Percentiles rank a stretch among this genome's conserved stretches.
Evolutionary conservation across 2,797 vertebrate species (phyloP).

Genomic region (Aplochiton taeniatus): DNA sequence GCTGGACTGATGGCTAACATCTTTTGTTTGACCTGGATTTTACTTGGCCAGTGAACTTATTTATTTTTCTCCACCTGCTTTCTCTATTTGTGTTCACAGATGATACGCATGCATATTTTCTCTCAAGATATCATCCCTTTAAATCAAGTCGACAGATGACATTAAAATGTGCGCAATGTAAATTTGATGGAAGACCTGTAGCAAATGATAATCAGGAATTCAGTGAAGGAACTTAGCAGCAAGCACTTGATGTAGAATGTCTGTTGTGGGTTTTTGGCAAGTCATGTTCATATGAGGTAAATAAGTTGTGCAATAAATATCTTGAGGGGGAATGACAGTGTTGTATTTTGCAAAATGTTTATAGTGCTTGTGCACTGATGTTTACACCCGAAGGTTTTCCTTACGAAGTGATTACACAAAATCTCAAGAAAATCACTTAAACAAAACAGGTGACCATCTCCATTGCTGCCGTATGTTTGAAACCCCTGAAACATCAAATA

Average conservation of each 20-base stretch:
- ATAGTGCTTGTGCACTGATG: slow-evolving; percentile 57
- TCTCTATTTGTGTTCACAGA: background rate
- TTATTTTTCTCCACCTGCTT: background rate
- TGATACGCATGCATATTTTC: background rate
- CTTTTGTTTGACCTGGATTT: background rate
- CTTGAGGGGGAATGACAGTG: slow-evolving; percentile 41
- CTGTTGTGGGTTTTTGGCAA: background rate
- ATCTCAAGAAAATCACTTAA: slow-evolving; percentile 42
- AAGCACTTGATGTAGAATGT: slow-evolving; percentile 1
- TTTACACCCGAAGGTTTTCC: slow-evolving; percentile 14
- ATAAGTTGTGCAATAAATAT: slow-evolving; percentile 62
- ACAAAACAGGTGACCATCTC: background rate
- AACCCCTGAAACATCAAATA: no score
- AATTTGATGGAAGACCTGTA: slow-evolving; percentile 39
- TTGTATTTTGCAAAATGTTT: slow-evolving; percentile 31
- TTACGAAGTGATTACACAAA: no score
- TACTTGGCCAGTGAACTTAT: background rate
- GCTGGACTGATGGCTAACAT: slow-evolving; percentile 16
- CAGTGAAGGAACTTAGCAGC: slow-evolving; percentile 44
- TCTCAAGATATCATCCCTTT: slow-evolving; percentile 17
- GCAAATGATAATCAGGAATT: slow-evolving; percentile 62
- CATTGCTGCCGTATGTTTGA: no score
- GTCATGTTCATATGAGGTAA: background rate
- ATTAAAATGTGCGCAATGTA: slow-evolving; percentile 33
- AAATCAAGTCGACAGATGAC: slow-evolving; percentile 21